phyloP scores from a whole-genome alignment of 2,113 vertebrate species.

The Talpa occidentalis region DNA sequence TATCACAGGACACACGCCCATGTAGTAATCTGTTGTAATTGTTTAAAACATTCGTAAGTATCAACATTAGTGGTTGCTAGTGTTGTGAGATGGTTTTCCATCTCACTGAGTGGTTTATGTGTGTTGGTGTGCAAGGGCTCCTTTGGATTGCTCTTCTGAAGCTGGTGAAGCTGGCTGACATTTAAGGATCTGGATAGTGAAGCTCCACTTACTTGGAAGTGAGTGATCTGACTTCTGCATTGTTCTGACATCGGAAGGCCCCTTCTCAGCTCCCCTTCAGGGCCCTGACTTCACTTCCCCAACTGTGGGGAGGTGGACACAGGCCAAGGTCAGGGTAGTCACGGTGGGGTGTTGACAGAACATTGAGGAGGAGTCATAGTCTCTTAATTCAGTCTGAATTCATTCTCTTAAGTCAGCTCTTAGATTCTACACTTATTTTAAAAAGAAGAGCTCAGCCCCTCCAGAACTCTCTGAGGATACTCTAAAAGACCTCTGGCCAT shows the following conservation, averaged over 20 bases:
- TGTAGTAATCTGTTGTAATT: background rate
- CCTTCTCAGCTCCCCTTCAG: background rate
- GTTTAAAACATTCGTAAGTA: background rate
- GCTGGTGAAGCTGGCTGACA: constrained; percentile 9
- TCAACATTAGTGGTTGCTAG: background rate
- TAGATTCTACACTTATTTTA: background rate
- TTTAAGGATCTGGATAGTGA: constrained; percentile 34
- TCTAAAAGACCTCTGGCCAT: background rate
- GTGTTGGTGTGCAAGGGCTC: background rate
- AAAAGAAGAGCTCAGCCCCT: background rate
- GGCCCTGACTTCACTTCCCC: background rate
- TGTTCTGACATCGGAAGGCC: background rate
- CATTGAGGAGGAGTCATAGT: background rate
- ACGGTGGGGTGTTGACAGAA: background rate
- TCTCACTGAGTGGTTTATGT: background rate
- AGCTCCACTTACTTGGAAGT: constrained; percentile 36
- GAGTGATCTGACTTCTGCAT: background rate
- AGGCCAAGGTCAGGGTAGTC: background rate
- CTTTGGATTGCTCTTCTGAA: background rate
- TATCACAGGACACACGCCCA: background rate
- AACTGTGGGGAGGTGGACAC: background rate
- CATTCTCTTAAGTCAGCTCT: background rate
- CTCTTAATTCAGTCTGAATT: background rate
- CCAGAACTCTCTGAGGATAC: background rate
- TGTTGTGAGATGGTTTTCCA: background rate